Evolutionary conservation across 2,888 invertebrate genomes (phyloP).

Genomic region (Neria commutata): DNA sequence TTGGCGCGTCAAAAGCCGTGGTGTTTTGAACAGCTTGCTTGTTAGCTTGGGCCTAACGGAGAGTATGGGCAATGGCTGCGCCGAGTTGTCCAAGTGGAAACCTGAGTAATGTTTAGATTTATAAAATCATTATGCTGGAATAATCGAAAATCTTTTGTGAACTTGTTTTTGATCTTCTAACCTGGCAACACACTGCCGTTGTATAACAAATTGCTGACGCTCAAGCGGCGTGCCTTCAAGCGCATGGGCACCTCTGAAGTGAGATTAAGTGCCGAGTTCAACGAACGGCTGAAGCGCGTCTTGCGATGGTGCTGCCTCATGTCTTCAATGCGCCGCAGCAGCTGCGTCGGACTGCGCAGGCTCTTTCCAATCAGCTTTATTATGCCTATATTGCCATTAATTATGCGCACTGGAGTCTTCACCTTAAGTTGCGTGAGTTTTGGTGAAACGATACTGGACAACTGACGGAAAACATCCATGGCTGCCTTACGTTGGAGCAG

Average conservation of each 20-base stretch:
- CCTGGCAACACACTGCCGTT: conserved; percentile 45
- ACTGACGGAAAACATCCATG: conserved; percentile 40
- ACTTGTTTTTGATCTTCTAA: too few species aligned
- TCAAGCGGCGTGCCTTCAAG: conserved; percentile 39
- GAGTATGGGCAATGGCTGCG: conserved; percentile 28
- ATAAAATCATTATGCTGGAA: neutral
- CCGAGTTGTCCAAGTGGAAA: conserved; percentile 33
- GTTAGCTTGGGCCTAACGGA: conserved; percentile 34
- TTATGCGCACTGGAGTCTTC: conserved; percentile 27
- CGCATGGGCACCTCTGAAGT: conserved; percentile 10
- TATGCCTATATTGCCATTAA: conserved; percentile 35
- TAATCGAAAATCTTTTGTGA: neutral
- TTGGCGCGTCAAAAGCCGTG: conserved; percentile 37
- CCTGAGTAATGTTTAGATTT: conserved; percentile 29
- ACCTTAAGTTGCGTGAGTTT: conserved; percentile 24
- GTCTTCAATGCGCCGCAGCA: conserved; percentile 37
- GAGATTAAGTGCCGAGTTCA: conserved; percentile 27
- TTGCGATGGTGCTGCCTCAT: conserved; percentile 31
- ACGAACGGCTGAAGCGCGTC: conserved; percentile 34
- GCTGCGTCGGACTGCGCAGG: conserved; percentile 46
- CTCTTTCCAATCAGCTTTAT: conserved; percentile 35
- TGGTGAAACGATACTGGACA: conserved; percentile 13
- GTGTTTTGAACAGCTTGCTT: conserved; percentile 39
- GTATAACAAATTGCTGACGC: conserved; percentile 50
- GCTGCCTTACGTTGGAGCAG: conserved; percentile 43